These are phyloP conservation scores for Ips nitidus DNA, from an alignment of 1,140 invertebrate genomes.

Conservation along the genomic window DNA sequence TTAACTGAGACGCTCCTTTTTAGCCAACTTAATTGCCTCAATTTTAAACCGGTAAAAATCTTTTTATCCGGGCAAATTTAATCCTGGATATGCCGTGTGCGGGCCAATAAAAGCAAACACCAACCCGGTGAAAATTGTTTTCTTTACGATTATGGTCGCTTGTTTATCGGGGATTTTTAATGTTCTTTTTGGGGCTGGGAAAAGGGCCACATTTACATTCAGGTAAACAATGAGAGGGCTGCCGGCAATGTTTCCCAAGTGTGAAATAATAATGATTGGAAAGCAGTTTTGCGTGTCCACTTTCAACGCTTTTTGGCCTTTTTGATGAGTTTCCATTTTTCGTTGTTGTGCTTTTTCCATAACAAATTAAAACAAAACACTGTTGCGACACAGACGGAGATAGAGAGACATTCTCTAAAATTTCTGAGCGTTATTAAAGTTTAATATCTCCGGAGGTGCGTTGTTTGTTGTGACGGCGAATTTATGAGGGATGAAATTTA, in stretches of 20 bases:
- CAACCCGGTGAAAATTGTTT: slow-evolving; percentile 12
- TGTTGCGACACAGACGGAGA: too few relatives aligned
- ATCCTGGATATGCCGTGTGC: not conserved
- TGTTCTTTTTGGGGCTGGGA: slow-evolving; percentile 1
- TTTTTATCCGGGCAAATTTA: slow-evolving; percentile 2
- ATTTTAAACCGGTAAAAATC: slow-evolving; percentile 4
- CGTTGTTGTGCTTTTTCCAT: too few relatives aligned
- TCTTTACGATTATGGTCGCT: slow-evolving; percentile 20
- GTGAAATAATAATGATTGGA: slow-evolving; percentile 28
- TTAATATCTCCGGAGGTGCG: slow-evolving; percentile 18
- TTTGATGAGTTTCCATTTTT: not conserved
- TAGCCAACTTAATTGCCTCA: not conserved
- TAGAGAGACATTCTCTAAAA: not conserved
- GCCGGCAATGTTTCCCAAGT: slow-evolving; percentile 19
- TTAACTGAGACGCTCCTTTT: slow-evolving; percentile 1
- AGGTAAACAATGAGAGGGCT: slow-evolving; percentile 12
- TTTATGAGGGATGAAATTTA: slow-evolving; percentile 23
- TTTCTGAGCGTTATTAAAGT: slow-evolving; percentile 15
- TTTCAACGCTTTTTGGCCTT: slow-evolving; percentile 9
- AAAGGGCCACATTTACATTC: slow-evolving; percentile 21
- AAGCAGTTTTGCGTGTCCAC: slow-evolving; percentile 19
- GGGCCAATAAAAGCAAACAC: slow-evolving; percentile 9
- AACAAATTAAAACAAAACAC: too few relatives aligned
- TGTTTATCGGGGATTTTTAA: slow-evolving; percentile 22
- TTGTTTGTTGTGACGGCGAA: slow-evolving; percentile 12